Evolutionary conservation across 1,140 invertebrate species (phyloP).

Genomic region (Papilio polyxenes): DNA sequence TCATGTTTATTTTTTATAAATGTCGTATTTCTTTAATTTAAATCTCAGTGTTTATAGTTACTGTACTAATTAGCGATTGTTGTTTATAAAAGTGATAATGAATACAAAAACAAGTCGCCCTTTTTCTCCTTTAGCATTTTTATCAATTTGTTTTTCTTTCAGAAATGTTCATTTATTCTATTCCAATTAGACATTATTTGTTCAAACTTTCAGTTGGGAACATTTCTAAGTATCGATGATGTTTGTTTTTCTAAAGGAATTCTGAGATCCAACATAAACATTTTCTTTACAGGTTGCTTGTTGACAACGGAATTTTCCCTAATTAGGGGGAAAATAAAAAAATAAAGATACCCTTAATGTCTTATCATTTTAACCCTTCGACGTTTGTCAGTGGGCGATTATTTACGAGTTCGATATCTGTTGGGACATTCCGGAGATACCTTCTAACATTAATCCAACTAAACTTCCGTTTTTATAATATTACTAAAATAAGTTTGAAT

Average conservation of each 20-base stretch:
- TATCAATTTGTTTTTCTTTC: not conserved
- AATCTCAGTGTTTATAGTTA: not conserved
- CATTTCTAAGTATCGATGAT: not conserved
- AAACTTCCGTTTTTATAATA: too few relatives aligned
- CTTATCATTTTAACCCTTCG: not conserved
- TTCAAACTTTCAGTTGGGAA: not conserved
- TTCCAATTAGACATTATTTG: constrained; percentile 12
- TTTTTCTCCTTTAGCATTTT: not conserved
- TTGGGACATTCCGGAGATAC: too few relatives aligned
- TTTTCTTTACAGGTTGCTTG: not conserved
- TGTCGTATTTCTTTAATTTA: not conserved
- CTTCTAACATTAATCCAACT: too few relatives aligned
- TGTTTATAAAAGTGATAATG: not conserved
- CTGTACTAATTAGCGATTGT: not conserved
- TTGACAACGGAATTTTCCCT: not conserved
- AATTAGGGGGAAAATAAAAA: not conserved
- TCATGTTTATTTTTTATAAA: not conserved
- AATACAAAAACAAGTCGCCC: not conserved
- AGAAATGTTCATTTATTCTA: not conserved
- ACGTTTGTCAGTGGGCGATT: not conserved
- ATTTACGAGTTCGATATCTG: too few relatives aligned
- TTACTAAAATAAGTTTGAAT: too few relatives aligned
- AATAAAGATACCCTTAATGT: not conserved
- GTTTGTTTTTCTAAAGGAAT: not conserved
- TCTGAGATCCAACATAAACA: not conserved